These are phyloP conservation scores for Drosophila lutescens DNA, from an alignment of 2,888 invertebrate genomes.

Conservation along the genomic window DNA sequence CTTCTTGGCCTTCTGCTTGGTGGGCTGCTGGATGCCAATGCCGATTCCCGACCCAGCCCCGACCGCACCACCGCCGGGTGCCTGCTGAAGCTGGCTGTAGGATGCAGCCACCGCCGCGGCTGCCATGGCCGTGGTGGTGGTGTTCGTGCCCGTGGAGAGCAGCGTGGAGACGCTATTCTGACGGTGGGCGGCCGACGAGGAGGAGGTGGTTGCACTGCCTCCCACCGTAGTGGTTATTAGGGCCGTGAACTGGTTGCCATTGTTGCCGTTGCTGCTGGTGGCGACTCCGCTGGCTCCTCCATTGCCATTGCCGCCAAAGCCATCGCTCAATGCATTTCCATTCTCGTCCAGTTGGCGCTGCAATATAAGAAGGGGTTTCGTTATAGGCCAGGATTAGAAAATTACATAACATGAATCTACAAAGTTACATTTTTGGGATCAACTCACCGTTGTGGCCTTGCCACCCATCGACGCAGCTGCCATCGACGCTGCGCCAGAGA, in stretches of 20 bases:
- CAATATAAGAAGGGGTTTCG: slow-evolving; percentile 76
- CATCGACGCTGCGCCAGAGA: slow-evolving; percentile 42
- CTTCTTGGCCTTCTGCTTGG: slow-evolving; percentile 84
- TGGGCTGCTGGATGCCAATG: slow-evolving; percentile 52
- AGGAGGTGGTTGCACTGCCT: slow-evolving; percentile 23
- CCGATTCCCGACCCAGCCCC: neutral
- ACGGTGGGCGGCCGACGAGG: slow-evolving; percentile 19
- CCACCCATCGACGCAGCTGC: slow-evolving; percentile 41
- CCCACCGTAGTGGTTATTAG: slow-evolving; percentile 85
- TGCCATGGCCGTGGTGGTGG: slow-evolving; percentile 63
- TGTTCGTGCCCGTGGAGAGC: slow-evolving; percentile 54
- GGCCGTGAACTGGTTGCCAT: slow-evolving; percentile 81
- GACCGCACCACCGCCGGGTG: neutral
- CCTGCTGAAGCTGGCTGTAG: slow-evolving; percentile 61
- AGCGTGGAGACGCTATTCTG: slow-evolving; percentile 58
- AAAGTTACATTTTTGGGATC: neutral
- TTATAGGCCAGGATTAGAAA: too few species aligned
- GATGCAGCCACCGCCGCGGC: slow-evolving; percentile 67
- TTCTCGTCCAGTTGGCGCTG: slow-evolving; percentile 90
- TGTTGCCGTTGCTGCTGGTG: slow-evolving; percentile 16
- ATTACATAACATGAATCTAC: too few species aligned
- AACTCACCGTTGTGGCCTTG: slow-evolving; percentile 66
- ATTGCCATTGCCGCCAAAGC: slow-evolving; percentile 35
- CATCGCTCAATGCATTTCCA: slow-evolving; percentile 88
- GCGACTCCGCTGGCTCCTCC: slow-evolving; percentile 5